Conservation (phyloP, 1,140 invertebrate species). For the Rhopalosiphum padi region DNA sequence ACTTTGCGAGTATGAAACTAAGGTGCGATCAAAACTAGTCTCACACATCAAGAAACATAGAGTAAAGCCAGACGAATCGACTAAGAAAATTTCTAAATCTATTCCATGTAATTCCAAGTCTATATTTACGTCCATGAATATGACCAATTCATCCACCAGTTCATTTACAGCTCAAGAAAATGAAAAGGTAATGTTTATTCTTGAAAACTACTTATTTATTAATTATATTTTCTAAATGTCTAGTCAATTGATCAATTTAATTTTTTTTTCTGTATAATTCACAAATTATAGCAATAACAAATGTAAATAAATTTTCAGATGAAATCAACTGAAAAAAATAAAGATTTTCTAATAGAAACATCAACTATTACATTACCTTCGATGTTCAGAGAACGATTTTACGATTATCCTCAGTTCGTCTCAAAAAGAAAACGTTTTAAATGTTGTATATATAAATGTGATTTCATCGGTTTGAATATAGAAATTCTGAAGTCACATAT, state of each 20-base stretch:
- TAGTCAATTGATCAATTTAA: too few relatives aligned
- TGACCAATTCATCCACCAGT: conserved; percentile 79
- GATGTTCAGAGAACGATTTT: too few relatives aligned
- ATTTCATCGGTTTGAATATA: not conserved
- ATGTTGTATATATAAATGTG: not conserved
- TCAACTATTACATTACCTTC: not conserved
- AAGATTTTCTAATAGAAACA: not conserved
- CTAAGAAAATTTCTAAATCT: conserved; percentile 70
- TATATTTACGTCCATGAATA: conserved; percentile 83
- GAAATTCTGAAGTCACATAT: not conserved
- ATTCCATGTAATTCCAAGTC: conserved; percentile 79
- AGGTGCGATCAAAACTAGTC: conserved; percentile 75
- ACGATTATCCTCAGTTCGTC: not conserved
- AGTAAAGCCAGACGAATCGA: conserved; percentile 70
- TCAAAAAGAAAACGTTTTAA: not conserved
- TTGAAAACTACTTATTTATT: not conserved
- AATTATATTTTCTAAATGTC: not conserved
- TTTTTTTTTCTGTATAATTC: too few relatives aligned
- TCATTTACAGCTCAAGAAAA: conserved; percentile 63
- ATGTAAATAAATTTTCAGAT: not conserved
- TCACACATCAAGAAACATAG: conserved; percentile 75
- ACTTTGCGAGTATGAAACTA: conserved; percentile 54
- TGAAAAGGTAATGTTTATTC: not conserved
- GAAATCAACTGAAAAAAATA: not conserved
- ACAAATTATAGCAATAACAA: not conserved